A percentile compares a stretch with the other conserved stretches of the same genome.
Conservation (phyloP, 2,888 invertebrate species). For the Drosophila multiciliata region DNA sequence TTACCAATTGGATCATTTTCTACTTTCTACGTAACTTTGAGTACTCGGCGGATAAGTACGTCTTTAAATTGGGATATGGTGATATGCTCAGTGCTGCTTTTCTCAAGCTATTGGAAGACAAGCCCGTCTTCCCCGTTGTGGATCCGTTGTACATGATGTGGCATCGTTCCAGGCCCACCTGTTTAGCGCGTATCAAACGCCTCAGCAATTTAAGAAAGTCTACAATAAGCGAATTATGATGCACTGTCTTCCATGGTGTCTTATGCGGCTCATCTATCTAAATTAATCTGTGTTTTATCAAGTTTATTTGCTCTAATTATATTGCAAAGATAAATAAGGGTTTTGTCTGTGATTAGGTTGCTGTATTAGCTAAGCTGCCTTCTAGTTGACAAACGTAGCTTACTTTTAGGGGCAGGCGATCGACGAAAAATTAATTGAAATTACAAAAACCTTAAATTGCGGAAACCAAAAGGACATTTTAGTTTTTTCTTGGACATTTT, state of each 20-base stretch:
- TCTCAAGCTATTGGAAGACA: conserved; percentile 55
- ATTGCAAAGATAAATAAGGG: neutral
- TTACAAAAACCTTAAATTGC: neutral
- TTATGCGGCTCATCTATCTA: neutral
- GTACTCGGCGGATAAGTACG: conserved; percentile 47
- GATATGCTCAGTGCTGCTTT: conserved; percentile 23
- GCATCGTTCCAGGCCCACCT: conserved; percentile 45
- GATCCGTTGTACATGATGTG: conserved; percentile 60
- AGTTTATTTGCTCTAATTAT: neutral
- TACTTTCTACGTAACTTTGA: conserved; percentile 46
- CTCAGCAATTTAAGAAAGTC: neutral
- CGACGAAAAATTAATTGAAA: neutral
- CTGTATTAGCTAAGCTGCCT: neutral
- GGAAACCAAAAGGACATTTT: neutral
- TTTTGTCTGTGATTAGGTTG: neutral
- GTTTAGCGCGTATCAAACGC: conserved; percentile 29
- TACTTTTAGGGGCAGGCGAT: neutral
- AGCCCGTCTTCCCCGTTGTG: conserved; percentile 40
- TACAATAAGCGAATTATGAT: neutral
- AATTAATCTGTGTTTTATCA: neutral
- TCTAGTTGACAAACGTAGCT: fast-evolving
- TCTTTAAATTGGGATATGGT: conserved; percentile 34
- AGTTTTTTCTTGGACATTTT: neutral
- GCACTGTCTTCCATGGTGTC: neutral
- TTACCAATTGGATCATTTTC: conserved; percentile 54